Base-by-base conservation (phyloP, 2,888 invertebrate genomes). In the Rapana venosa region DNA sequence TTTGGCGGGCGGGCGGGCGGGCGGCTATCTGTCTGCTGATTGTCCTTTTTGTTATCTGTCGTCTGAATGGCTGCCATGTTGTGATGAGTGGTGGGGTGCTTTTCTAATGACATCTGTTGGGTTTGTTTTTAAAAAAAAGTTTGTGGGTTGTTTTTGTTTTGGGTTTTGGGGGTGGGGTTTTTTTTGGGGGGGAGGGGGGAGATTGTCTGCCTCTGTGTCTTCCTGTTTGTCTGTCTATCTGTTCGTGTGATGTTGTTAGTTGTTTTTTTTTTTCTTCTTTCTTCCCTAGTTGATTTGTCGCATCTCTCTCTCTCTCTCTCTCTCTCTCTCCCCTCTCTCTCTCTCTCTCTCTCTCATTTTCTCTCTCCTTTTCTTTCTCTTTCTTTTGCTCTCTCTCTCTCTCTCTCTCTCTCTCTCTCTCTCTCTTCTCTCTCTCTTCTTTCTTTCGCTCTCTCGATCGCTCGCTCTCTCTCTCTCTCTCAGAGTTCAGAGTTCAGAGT, bases 391-490 rank as follows among this genome's bases (percentile, higher is more conserved):
- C 20, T 17, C 79, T 32, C 4, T 17, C 79, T 79, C 6, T 15
- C 35, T 36, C 17, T 84, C 22, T 36, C 15, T 22, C 84, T 47
- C 0, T 84, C 47, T 47, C 0, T 84, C 56, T 84, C 0, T 47
- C 84, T 84, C 56, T 84, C 84, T 84, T 47, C 35, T n/a, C 35
- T 35, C 35, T 35, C 56, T 26, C n/a, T 79, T 58, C 79, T 47
- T 88, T 88, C 66, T 66, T 20, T 66, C 66, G 13, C 66, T 26
- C 2, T 47, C 47, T 47, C 47, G 2, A 6, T 32, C 77, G 6
- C 77, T 32, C 77, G 1, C 30, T 30, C 30, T 30, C 30, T 30
- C 0, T 30, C 30, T 30, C 13, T 30, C 0, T 13, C 13, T 30
- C 47, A 5, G 47, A n/a, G n/a, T n/a, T n/a, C n/a, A n/a, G n/a